A percentile compares a stretch with the other conserved stretches of the same genome.
phyloP scores from a whole-genome alignment of 2,113 vertebrate genomes.

The Vombatus ursinus region DNA sequence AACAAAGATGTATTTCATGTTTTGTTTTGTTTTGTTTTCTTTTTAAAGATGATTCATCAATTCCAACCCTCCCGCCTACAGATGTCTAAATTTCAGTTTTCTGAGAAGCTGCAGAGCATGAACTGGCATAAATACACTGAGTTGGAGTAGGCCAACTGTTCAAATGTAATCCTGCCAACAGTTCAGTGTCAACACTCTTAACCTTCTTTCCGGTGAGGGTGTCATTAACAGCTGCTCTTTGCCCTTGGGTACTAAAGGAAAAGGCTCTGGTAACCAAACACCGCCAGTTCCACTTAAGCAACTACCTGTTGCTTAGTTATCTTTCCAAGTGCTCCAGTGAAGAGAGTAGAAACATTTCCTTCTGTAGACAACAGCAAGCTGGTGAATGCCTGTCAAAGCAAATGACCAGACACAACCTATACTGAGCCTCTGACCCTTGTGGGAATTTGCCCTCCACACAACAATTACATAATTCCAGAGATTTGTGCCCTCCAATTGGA shows the following conservation, averaged over 20 bases:
- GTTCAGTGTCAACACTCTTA: conserved; percentile 71
- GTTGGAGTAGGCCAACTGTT: conserved; percentile 55
- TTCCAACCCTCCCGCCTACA: conserved; percentile 60
- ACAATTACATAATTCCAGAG: not conserved
- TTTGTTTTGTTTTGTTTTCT: no score
- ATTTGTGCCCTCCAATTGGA: not conserved
- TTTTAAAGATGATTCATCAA: conserved; percentile 59
- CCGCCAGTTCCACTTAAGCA: conserved; percentile 73
- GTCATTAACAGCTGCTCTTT: conserved; percentile 75
- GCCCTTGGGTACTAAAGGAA: conserved; percentile 71
- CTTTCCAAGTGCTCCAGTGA: conserved; percentile 66
- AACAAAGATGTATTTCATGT: conserved; percentile 78
- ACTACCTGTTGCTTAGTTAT: conserved; percentile 63
- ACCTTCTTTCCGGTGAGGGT: conserved; percentile 76
- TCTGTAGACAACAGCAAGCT: conserved; percentile 32
- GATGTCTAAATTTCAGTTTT: conserved; percentile 60
- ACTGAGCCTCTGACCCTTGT: not conserved
- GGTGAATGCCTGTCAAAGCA: conserved; percentile 31
- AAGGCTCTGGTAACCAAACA: conserved; percentile 73
- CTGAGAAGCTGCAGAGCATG: conserved; percentile 23
- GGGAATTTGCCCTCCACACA: not conserved
- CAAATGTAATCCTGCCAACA: conserved; percentile 28
- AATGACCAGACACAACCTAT: not conserved
- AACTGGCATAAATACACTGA: conserved; percentile 56
- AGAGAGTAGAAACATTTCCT: conserved; percentile 61